Evolutionary conservation across 2,797 vertebrate genomes (phyloP).

Genomic region (Sebastes iracundus): DNA sequence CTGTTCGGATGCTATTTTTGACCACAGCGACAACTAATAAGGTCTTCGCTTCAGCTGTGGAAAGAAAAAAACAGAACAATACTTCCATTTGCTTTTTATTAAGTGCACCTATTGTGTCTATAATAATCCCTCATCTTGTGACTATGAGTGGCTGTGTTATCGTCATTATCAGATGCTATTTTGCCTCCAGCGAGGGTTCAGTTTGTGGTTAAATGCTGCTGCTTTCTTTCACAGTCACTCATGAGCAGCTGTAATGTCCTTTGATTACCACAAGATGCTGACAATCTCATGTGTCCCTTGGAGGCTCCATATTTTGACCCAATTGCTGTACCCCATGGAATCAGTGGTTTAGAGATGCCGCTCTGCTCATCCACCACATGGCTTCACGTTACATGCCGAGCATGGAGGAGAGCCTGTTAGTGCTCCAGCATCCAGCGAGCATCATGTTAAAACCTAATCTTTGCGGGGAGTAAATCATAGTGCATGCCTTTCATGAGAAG

Average conservation of each 20-base stretch:
- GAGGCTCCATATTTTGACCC: slow-evolving; percentile 59
- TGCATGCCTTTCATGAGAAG: slow-evolving; percentile 7
- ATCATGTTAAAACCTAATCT: slow-evolving; percentile 43
- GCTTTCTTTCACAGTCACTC: neutral
- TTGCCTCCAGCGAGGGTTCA: slow-evolving; percentile 3
- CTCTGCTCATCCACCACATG: slow-evolving; percentile 41
- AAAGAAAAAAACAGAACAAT: neutral
- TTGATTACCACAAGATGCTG: slow-evolving; percentile 64
- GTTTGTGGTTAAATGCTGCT: neutral
- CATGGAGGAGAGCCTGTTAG: slow-evolving; percentile 32
- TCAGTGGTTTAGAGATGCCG: slow-evolving; percentile 47
- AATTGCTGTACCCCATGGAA: slow-evolving; percentile 56
- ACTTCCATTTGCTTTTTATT: slow-evolving; percentile 11
- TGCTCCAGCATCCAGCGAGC: slow-evolving; percentile 19
- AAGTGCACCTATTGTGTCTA: neutral
- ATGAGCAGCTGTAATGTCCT: slow-evolving; percentile 49
- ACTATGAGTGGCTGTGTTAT: neutral
- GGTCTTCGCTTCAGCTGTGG: slow-evolving; percentile 5
- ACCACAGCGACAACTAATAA: slow-evolving; percentile 48
- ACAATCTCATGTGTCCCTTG: slow-evolving; percentile 53
- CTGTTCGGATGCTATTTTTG: slow-evolving; percentile 69
- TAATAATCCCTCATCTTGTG: neutral
- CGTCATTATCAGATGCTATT: neutral
- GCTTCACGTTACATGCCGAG: slow-evolving; percentile 57
- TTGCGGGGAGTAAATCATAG: slow-evolving; percentile 3